phyloP scores from a whole-genome alignment of 2,113 vertebrate species.

The Stegostoma tigrinum region DNA sequence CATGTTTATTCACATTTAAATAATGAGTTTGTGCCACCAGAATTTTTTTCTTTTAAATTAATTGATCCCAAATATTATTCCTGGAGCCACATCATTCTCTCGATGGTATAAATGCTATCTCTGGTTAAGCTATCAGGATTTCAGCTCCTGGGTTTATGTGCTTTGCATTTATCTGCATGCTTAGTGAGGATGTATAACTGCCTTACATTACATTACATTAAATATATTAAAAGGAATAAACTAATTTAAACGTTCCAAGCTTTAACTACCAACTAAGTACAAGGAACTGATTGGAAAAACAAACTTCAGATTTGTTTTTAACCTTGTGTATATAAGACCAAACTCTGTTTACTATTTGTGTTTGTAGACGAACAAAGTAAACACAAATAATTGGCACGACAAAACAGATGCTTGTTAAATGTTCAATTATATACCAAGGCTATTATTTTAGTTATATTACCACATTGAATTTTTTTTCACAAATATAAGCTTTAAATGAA shows the following conservation, averaged over 20 bases:
- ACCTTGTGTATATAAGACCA: neutral
- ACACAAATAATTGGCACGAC: neutral
- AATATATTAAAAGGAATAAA: neutral
- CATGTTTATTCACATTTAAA: neutral
- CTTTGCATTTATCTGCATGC: neutral
- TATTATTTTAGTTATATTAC: neutral
- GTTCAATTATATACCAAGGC: neutral
- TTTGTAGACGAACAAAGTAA: no score
- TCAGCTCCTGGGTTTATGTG: neutral
- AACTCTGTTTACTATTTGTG: no score
- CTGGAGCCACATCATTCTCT: neutral
- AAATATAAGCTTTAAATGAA: neutral
- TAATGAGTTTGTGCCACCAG: neutral
- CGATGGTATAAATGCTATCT: neutral
- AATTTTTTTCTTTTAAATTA: neutral
- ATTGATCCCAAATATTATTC: neutral
- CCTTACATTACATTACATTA: neutral
- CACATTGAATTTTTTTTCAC: neutral
- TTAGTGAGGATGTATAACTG: neutral
- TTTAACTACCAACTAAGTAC: neutral
- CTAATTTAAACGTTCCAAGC: neutral
- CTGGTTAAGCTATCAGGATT: neutral
- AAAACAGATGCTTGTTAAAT: neutral
- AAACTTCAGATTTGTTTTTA: neutral
- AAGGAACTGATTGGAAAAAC: neutral